Percentiles rank a stretch among this genome's conserved stretches.
phyloP scores from a whole-genome alignment of 2,797 vertebrate species.

The Percopsis omiscomaycus region DNA sequence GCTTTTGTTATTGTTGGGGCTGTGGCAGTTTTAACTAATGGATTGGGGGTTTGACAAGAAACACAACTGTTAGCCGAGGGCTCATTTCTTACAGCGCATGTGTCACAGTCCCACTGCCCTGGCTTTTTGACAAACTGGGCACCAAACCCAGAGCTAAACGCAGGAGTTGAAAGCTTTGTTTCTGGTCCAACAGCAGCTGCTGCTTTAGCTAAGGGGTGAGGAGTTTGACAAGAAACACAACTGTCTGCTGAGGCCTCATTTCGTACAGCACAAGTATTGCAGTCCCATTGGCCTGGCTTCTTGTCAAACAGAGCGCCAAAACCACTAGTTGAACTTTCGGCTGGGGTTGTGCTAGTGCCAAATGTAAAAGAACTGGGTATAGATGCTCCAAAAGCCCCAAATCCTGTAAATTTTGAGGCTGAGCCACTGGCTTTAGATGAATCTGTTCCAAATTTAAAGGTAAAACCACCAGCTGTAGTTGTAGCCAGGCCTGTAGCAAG shows the following conservation, averaged over 20 bases:
- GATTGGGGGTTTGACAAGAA: slow-evolving; percentile 74
- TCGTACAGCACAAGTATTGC: slow-evolving; percentile 48
- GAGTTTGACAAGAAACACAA: slow-evolving; percentile 70
- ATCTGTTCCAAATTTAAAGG: slow-evolving; percentile 78
- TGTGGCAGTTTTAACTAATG: slow-evolving; percentile 55
- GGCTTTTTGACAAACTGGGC: slow-evolving; percentile 80
- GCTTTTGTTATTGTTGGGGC: slow-evolving; percentile 20
- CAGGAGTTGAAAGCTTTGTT: slow-evolving; percentile 17
- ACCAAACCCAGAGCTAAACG: slow-evolving; percentile 68
- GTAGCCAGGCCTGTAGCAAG: slow-evolving; percentile 47
- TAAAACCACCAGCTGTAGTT: slow-evolving; percentile 48
- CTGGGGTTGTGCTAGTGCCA: slow-evolving; percentile 58
- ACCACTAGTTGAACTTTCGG: slow-evolving; percentile 29
- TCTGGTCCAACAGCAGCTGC: slow-evolving; percentile 47
- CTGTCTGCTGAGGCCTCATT: slow-evolving; percentile 58
- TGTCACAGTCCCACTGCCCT: slow-evolving; percentile 82
- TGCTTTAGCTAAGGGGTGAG: slow-evolving; percentile 54
- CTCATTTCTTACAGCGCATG: slow-evolving; percentile 80
- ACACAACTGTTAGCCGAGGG: slow-evolving; percentile 73
- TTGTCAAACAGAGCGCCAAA: slow-evolving; percentile 63
- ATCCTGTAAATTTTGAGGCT: slow-evolving; percentile 60
- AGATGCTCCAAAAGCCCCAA: slow-evolving; percentile 70
- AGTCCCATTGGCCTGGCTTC: slow-evolving; percentile 67
- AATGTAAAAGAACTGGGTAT: slow-evolving; percentile 74
- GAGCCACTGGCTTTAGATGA: slow-evolving; percentile 51